Evolutionary conservation across 1,140 invertebrate genomes (phyloP), one percentile per base, ranked within the genome.

Genomic region (Coptotermes formosanus): DNA sequence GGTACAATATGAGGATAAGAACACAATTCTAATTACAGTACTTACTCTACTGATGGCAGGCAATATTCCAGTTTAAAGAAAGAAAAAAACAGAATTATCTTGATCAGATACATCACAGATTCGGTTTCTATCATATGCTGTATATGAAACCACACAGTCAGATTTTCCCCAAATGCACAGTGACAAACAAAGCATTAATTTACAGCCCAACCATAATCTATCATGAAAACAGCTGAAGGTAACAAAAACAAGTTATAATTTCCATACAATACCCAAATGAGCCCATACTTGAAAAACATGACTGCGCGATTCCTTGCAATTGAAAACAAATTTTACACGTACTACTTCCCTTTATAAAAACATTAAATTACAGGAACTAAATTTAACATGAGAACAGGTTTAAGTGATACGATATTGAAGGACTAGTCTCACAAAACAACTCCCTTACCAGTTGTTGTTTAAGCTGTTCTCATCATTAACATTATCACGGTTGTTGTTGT

Each of bases 311-410:
- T 30, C 25, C 23, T 30, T n/a, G 25, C 64, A 69, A 69, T n/a
- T n/a, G 52, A 55, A 69, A 69, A 30, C 25, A 69, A 30, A 69
- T n/a, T 21, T 69, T 69, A 69, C 9, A 69, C n/a, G 8, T 30
- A 69, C 64, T 69, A 69, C 64, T 69, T n/a, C 25, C 25, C 25
- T n/a, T 69, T 25, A 69, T 69, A 30, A 69, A 69, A n/a, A 30
- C n/a, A 69, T 69, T 69, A 69, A 69, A 69, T 69, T 30, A 69
- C 64, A 69, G 64, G 64, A 69, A 69, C 64, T 69, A 69, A 69
- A 69, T 8, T 25, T 69, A 69, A n/a, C 25, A 69, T 55, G 52
- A 55, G 14, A 55, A 55, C 14, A 55, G 16, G n/a, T 25, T 7
- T 69, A 69, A 69, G 64, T 69, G n/a, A 69, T 69, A 69, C 64